Conservation (phyloP, 1,140 invertebrate genomes). For the Panulirus ornatus region DNA sequence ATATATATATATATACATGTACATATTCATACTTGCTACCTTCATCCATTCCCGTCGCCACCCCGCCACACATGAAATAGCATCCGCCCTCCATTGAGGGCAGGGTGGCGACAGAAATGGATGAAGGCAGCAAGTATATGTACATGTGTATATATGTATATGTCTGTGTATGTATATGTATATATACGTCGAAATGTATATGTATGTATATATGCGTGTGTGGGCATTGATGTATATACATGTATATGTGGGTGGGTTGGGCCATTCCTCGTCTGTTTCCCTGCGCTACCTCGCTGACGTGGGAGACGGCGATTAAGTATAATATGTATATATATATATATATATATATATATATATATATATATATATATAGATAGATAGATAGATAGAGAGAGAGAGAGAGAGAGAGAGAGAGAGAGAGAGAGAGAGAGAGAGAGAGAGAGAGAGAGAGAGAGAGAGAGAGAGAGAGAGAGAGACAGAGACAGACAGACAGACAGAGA, state of each 20-base stretch:
- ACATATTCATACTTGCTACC: too few relatives aligned
- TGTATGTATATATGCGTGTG: neutral
- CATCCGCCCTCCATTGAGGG: too few relatives aligned
- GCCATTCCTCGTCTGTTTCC: neutral
- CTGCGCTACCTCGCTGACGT: too few relatives aligned
- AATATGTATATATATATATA: neutral
- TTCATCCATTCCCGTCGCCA: too few relatives aligned
- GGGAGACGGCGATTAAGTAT: neutral
- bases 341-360: neutral
- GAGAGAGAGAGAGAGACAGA: constrained; percentile 11
- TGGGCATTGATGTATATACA: constrained; percentile 17
- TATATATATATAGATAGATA: neutral
- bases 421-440: constrained; percentile 11
- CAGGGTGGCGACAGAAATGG: too few relatives aligned
- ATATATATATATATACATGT: too few relatives aligned
- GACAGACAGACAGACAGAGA: neutral
- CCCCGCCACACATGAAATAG: too few relatives aligned
- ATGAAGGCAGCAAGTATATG: too few relatives aligned
- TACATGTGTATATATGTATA: constrained; percentile 42
- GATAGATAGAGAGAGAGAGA: constrained; percentile 27
- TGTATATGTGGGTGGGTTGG: neutral
- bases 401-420: neutral
- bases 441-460: constrained; percentile 36
- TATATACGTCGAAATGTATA: too few relatives aligned
- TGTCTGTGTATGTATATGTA: too few relatives aligned